Evolutionary conservation across 2,888 invertebrate genomes (phyloP), one percentile per base, ranked within the genome.

Genomic region (Rhopalosiphum nymphaeae): DNA sequence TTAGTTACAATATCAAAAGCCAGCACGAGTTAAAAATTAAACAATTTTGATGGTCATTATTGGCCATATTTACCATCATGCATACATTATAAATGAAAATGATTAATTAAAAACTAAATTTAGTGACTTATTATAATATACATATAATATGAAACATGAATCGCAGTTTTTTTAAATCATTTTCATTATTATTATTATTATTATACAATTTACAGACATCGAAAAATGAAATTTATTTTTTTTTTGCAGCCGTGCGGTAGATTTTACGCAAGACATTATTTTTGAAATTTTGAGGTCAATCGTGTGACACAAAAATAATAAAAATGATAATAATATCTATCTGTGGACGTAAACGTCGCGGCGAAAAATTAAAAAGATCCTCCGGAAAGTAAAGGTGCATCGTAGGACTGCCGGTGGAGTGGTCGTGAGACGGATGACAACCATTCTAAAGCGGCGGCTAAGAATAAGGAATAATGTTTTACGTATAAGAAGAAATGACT

Each of bases 401-500:
- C 36, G 21, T 21, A 36, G 21, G 78, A 42, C 78, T 78, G 67
- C 21, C 4, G 11, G 88, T 5, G 56, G 42, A 5, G 42, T 2
- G 26, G 89, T 21, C 42, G 4, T 11, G 87, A 88, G 49, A 36
- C 25, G 21, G 26, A n/a, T 49, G n/a, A 78, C 78, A 36, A 21
- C 36, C 78, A 78, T 78, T 78, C 9, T 36, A 9, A 36, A 36
- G 49, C 49, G 49, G 53, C 13, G n/a, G 87, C 13, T n/a, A 21
- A 36, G 36, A 25, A 78, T 3, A 53, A 53, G 88, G 10, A 53
- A 53, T 53, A 53, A 36, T 87, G 29, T 49, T n/a, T 87, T 87
- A 16, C 87, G 87, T 21, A 88, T 91, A 67, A 46, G n/a, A 89
- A 53, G 61, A 91, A 84, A 49, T 29, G 78, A n/a, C 44, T 36